Evolutionary conservation across 1,140 invertebrate genomes (phyloP).

Genomic region (Atta cephalotes): DNA sequence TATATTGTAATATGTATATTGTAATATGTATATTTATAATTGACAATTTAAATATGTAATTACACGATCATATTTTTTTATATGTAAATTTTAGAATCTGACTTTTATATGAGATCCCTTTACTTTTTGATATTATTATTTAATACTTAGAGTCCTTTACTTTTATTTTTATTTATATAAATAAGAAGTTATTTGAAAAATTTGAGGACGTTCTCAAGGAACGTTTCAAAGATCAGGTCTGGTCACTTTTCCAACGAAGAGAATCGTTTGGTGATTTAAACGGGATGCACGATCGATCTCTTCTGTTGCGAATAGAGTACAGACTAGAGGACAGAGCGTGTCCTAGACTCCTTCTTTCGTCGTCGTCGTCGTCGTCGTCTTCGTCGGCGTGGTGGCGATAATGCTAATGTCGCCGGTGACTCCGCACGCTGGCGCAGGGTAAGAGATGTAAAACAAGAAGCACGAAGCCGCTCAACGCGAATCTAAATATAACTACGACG

Average conservation of each 20-base stretch:
- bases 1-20: too few relatives aligned
- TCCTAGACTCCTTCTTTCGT: constrained; percentile 7
- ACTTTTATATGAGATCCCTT: too few relatives aligned
- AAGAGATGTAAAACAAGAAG: constrained; percentile 80
- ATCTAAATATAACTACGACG: constrained; percentile 81
- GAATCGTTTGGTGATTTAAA: constrained; percentile 30
- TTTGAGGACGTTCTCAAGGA: neutral
- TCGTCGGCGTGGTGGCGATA: constrained; percentile 31
- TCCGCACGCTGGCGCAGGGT: constrained; percentile 55
- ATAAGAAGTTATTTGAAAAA: neutral
- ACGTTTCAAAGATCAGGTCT: neutral
- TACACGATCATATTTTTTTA: too few relatives aligned
- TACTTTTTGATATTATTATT: too few relatives aligned
- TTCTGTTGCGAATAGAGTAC: constrained; percentile 61
- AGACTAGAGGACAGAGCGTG: neutral
- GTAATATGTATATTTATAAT: too few relatives aligned
- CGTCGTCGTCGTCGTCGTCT: constrained; percentile 13
- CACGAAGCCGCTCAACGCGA: constrained; percentile 74
- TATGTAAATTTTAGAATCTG: too few relatives aligned
- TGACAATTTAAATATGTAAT: too few relatives aligned
- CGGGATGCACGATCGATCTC: constrained; percentile 58
- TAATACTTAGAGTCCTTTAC: too few relatives aligned
- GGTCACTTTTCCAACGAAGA: neutral
- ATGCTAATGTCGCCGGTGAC: constrained; percentile 60
- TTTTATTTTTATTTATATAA: neutral